phyloP scores from a whole-genome alignment of 1,140 invertebrate species.

The Calosoma granatense region DNA sequence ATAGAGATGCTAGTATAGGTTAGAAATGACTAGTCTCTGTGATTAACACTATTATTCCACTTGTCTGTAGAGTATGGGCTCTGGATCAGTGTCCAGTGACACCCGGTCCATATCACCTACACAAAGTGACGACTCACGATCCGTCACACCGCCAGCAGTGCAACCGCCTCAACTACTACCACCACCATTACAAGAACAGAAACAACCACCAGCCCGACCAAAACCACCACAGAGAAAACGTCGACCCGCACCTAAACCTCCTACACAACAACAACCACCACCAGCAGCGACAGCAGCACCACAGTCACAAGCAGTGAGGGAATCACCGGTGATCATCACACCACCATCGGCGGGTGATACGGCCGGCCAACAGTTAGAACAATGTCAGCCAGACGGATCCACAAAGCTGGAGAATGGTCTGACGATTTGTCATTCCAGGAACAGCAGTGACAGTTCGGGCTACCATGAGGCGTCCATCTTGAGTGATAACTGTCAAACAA shows the following conservation, averaged over 20 bases:
- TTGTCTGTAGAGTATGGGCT: slow-evolving; percentile 29
- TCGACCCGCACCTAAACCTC: slow-evolving; percentile 50
- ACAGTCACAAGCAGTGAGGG: slow-evolving; percentile 25
- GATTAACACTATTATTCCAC: too few relatives aligned
- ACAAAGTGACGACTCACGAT: slow-evolving; percentile 31
- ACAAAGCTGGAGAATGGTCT: slow-evolving; percentile 22
- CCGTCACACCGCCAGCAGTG: slow-evolving; percentile 27
- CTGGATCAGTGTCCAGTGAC: slow-evolving; percentile 31
- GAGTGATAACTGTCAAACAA: slow-evolving; percentile 46
- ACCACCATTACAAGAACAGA: slow-evolving; percentile 16
- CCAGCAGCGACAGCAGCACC: slow-evolving; percentile 11
- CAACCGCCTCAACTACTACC: slow-evolving; percentile 15
- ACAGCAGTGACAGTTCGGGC: slow-evolving; percentile 65
- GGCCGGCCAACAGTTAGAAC: background rate
- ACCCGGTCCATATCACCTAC: slow-evolving; percentile 32
- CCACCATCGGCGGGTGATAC: background rate
- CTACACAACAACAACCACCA: slow-evolving; percentile 19
- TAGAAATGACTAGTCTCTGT: too few relatives aligned
- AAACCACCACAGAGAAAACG: slow-evolving; percentile 41
- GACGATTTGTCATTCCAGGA: slow-evolving; percentile 55
- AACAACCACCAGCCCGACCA: slow-evolving; percentile 37
- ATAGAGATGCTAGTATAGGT: too few relatives aligned
- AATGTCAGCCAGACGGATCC: background rate
- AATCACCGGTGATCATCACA: too few relatives aligned
- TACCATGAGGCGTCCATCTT: slow-evolving; percentile 64